Evolutionary conservation across 2,113 vertebrate genomes (phyloP), one percentile per base, ranked within the genome.

Genomic region (Chaenogobius annularis): DNA sequence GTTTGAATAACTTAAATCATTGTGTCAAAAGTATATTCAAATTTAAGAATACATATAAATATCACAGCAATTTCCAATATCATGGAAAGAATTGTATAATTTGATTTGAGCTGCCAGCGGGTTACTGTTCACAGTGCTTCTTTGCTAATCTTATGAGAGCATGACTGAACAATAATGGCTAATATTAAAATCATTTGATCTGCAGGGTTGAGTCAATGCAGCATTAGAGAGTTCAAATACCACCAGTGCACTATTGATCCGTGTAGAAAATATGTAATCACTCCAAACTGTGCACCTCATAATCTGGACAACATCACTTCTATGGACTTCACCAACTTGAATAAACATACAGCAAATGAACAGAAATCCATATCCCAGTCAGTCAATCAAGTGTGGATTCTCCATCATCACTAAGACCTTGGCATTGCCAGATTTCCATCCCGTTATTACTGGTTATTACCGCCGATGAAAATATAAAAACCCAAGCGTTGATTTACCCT

Each of bases 401-500:
- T 91, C 85, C 64, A 85, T 87, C 88, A 86, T 69, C 77, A 74
- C 73, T 68, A 71, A 74, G 86, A 84, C 86, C 85, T 88, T 87
- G 85, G 77, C 71, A 73, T 85, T 85, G 84, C 83, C 75, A 80
- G 79, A 85, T 77, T 85, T 85, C 79, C 69, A 78, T 82, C 69
- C 80, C 79, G 80, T 86, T 78, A 88, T 87, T 85, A 84, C 79
- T 75, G 80, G 78, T 97, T 97, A 96, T 96, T 93, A 95, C 94
- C 92, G 83, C 86, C 93, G 91, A 93, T 96, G 95, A 95, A 96
- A 95, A 87, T 80, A 85, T 72, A 75, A 85, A 86, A 85, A 80
- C 58, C 70, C 75, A 64, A 47, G 7, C 15, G 84, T 91, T 96
- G 96, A 98, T 97, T 98, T 96, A 98, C 96, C 90, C 81, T 87